phyloP scores from a whole-genome alignment of 1,140 invertebrate species.

The Ladona fulva region DNA sequence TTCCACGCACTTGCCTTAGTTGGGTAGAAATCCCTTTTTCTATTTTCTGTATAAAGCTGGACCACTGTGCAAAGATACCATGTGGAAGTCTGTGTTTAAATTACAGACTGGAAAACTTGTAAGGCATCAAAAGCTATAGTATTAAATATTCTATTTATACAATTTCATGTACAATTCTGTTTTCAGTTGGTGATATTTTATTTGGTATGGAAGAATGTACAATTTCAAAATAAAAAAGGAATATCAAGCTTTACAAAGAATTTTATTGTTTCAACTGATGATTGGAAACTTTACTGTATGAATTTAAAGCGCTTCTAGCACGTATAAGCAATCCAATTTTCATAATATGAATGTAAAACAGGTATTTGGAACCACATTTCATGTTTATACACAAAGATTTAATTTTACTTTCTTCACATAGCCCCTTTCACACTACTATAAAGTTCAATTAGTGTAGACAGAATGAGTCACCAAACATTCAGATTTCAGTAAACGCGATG shows the following conservation, averaged over 20 bases:
- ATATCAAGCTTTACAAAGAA: slow-evolving; percentile 1
- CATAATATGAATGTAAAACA: too few relatives aligned
- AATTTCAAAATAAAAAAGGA: slow-evolving; percentile 17
- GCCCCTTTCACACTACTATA: too few relatives aligned
- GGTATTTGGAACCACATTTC: too few relatives aligned
- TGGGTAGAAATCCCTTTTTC: slow-evolving; percentile 9
- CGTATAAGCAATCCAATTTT: too few relatives aligned
- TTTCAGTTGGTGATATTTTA: slow-evolving; percentile 15
- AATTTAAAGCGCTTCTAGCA: too few relatives aligned
- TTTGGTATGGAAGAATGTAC: slow-evolving; percentile 18
- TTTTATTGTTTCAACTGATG: not conserved
- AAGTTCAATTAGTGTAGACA: too few relatives aligned
- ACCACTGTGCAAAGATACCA: slow-evolving; percentile 4
- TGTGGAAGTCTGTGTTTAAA: not conserved
- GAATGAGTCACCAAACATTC: too few relatives aligned
- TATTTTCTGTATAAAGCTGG: slow-evolving; percentile 6
- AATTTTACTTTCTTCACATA: too few relatives aligned
- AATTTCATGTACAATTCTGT: slow-evolving; percentile 16
- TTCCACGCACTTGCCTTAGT: slow-evolving; percentile 7
- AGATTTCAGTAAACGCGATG: too few relatives aligned
- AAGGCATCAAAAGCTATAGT: slow-evolving; percentile 9
- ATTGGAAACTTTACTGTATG: too few relatives aligned
- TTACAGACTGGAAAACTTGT: slow-evolving; percentile 1
- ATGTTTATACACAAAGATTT: too few relatives aligned
- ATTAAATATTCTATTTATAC: slow-evolving; percentile 15